Conservation (phyloP, 2,797 vertebrate genomes). For the Euphonia xanthogaster region DNA sequence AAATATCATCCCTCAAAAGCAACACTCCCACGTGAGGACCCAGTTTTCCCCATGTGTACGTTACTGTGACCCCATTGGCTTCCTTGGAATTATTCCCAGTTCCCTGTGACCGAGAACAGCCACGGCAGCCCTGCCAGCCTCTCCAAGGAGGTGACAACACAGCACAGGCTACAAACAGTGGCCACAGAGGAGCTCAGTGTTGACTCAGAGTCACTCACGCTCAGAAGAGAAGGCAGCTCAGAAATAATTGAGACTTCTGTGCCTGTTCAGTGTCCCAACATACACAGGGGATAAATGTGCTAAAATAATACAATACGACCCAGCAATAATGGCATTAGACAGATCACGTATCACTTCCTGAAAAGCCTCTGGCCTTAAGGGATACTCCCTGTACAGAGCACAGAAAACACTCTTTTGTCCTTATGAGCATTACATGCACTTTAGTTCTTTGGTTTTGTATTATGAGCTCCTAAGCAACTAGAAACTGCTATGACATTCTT, state of each 20-base stretch:
- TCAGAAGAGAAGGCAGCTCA: slow-evolving; percentile 1
- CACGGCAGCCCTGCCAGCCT: neutral
- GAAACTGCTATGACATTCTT: neutral
- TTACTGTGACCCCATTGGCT: neutral
- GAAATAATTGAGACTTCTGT: slow-evolving; percentile 2
- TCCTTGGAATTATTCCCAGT: neutral
- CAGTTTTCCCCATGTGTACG: neutral
- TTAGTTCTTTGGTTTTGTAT: neutral
- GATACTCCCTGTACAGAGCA: neutral
- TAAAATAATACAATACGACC: neutral
- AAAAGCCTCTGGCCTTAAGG: slow-evolving; percentile 32
- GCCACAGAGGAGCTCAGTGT: neutral
- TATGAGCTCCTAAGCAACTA: neutral
- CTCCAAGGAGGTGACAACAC: neutral
- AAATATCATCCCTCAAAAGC: neutral
- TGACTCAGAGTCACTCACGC: neutral
- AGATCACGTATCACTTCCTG: neutral
- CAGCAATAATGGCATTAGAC: slow-evolving; percentile 1
- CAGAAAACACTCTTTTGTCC: neutral
- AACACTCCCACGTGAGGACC: neutral
- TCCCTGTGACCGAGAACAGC: neutral
- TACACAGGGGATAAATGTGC: neutral
- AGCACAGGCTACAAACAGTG: neutral
- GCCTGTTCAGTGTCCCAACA: neutral
- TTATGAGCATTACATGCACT: neutral